Evolutionary conservation across 1,140 invertebrate genomes (phyloP).

Genomic region (Nephotettix cincticeps): DNA sequence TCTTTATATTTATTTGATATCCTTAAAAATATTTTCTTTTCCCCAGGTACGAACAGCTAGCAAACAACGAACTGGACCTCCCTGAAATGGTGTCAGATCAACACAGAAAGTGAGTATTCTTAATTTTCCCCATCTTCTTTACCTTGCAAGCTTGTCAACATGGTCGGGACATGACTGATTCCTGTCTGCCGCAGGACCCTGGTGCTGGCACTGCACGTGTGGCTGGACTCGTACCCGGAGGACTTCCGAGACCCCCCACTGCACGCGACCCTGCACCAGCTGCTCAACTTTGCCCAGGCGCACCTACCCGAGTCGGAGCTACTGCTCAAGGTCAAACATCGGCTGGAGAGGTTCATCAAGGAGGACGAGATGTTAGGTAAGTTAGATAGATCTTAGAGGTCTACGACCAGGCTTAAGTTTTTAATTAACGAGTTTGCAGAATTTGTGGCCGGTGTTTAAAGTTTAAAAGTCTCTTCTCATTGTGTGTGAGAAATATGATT

Average conservation of each 20-base stretch:
- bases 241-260: slow-evolving; percentile 91
- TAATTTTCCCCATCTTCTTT: too few relatives aligned
- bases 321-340: slow-evolving; percentile 72
- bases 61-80: slow-evolving; percentile 45
- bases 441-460: too few relatives aligned
- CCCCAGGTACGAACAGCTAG: slow-evolving; percentile 48
- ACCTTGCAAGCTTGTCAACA: too few relatives aligned
- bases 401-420: too few relatives aligned
- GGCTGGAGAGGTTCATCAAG: slow-evolving; percentile 56
- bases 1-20: background rate
- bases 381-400: too few relatives aligned
- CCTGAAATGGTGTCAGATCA: slow-evolving; percentile 55
- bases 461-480: too few relatives aligned
- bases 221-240: slow-evolving; percentile 95
- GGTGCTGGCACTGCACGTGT: slow-evolving; percentile 86
- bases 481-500: too few relatives aligned
- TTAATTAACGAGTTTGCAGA: too few relatives aligned
- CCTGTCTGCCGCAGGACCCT: slow-evolving; percentile 81
- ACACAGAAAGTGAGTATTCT: slow-evolving; percentile 65
- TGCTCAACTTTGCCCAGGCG: slow-evolving; percentile 81
- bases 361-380: slow-evolving; percentile 53
- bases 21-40: too few relatives aligned
- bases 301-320: slow-evolving; percentile 77
- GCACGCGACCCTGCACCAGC: slow-evolving; percentile 74
- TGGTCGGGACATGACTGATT: too few relatives aligned